These are phyloP conservation scores for Hypena proboscidalis DNA, from an alignment of 2,888 invertebrate genomes.

Conservation along the genomic window DNA sequence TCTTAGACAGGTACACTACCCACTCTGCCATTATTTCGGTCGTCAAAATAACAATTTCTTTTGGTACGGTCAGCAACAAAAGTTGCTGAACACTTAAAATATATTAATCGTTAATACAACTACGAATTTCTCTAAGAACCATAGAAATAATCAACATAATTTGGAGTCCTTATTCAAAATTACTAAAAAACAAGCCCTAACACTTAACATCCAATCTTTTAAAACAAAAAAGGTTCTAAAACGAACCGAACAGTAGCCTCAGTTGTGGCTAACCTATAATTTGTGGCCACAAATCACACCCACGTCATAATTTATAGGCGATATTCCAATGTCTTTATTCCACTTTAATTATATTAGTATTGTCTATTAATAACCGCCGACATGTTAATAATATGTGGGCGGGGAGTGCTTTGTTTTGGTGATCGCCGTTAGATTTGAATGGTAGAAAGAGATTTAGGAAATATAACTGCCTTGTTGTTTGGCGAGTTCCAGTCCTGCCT, in stretches of 20 bases:
- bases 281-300: slow-evolving; percentile 45
- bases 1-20: no score
- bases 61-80: no score
- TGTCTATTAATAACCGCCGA: slow-evolving; percentile 57
- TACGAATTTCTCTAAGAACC: no score
- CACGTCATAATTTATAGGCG: slow-evolving; percentile 37
- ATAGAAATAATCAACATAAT: no score
- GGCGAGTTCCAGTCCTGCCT: no score
- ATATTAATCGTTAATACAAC: no score
- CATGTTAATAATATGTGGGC: slow-evolving; percentile 55
- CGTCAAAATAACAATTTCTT: no score
- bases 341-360: slow-evolving; percentile 55
- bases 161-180: no score
- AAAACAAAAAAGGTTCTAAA: slow-evolving; percentile 5
- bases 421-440: background rate
- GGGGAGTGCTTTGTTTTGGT: slow-evolving; percentile 26
- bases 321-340: slow-evolving; percentile 38
- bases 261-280: slow-evolving; percentile 32
- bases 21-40: no score
- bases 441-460: background rate
- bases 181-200: no score
- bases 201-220: slow-evolving; percentile 1
- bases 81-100: no score
- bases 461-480: background rate
- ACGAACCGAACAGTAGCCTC: slow-evolving; percentile 36